Conservation (phyloP, 2,113 vertebrate genomes). For the Sylvia atricapilla region DNA sequence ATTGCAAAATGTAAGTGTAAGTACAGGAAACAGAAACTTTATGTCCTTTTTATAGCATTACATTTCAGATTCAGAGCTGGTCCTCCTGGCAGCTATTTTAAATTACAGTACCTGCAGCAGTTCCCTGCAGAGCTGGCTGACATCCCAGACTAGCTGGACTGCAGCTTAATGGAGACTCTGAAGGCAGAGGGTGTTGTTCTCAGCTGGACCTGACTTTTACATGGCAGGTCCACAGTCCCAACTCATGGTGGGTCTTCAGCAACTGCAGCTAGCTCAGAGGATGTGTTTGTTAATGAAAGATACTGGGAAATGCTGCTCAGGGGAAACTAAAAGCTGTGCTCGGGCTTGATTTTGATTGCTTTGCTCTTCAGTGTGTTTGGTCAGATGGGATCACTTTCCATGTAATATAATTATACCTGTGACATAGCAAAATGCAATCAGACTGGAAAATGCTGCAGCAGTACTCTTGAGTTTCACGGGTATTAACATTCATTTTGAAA, state of each 20-base stretch:
- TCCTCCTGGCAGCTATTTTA: slow-evolving; percentile 18
- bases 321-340: slow-evolving; percentile 1
- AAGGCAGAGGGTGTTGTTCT: background rate
- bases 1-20: background rate
- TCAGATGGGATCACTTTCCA: background rate
- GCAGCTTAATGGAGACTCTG: background rate
- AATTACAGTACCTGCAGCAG: slow-evolving; percentile 14
- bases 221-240: background rate
- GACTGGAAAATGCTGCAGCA: background rate
- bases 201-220: background rate
- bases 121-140: slow-evolving; percentile 30
- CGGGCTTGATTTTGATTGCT: background rate
- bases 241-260: background rate
- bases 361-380: background rate
- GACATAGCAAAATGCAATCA: background rate
- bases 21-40: slow-evolving; percentile 1
- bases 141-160: slow-evolving; percentile 3
- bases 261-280: background rate
- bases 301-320: background rate
- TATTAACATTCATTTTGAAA: background rate
- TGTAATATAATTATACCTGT: background rate
- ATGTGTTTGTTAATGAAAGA: slow-evolving; percentile 18
- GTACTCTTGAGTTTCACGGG: background rate
- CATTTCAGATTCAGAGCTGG: slow-evolving; percentile 29
- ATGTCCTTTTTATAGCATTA: background rate